These are phyloP conservation scores for Rotaria socialis DNA, from an alignment of 2,888 invertebrate genomes.

Conservation along the genomic window DNA sequence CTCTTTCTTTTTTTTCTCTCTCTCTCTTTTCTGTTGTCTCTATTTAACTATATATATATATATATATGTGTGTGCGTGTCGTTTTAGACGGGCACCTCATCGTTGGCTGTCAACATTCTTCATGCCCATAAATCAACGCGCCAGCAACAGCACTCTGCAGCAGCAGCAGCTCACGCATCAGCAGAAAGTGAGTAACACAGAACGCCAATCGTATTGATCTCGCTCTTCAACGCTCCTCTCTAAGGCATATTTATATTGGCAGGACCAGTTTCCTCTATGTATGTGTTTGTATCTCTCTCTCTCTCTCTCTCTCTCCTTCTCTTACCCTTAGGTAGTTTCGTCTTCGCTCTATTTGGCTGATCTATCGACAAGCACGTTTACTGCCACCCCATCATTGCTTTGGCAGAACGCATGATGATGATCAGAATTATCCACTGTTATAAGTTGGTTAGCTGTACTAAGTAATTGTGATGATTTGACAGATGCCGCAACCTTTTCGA, in stretches of 20 bases:
- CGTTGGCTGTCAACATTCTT: slow-evolving; percentile 22
- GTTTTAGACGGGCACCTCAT: slow-evolving; percentile 10
- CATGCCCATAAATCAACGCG: slow-evolving; percentile 5
- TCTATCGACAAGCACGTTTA: background rate
- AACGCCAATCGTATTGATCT: background rate
- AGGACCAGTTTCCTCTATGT: background rate
- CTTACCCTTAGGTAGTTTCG: background rate
- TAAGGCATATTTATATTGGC: background rate
- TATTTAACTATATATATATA: background rate
- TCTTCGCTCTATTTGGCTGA: background rate
- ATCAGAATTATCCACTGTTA: background rate
- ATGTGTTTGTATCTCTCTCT: too few species aligned
- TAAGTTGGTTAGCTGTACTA: background rate
- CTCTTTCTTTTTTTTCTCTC: background rate
- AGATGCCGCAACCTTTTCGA: slow-evolving; percentile 16
- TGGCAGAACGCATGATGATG: background rate
- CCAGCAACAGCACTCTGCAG: background rate
- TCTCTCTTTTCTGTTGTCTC: background rate
- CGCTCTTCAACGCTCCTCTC: background rate
- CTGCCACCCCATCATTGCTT: background rate
- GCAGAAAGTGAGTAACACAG: slow-evolving; percentile 12
- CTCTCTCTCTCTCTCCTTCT: too few species aligned
- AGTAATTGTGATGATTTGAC: background rate
- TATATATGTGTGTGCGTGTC: background rate
- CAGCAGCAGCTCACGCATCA: background rate